A percentile compares a stretch with the other conserved stretches of the same genome.
These are phyloP conservation scores for Mustela nigripes DNA, from an alignment of 2,113 vertebrate genomes.

Conservation along the genomic window DNA sequence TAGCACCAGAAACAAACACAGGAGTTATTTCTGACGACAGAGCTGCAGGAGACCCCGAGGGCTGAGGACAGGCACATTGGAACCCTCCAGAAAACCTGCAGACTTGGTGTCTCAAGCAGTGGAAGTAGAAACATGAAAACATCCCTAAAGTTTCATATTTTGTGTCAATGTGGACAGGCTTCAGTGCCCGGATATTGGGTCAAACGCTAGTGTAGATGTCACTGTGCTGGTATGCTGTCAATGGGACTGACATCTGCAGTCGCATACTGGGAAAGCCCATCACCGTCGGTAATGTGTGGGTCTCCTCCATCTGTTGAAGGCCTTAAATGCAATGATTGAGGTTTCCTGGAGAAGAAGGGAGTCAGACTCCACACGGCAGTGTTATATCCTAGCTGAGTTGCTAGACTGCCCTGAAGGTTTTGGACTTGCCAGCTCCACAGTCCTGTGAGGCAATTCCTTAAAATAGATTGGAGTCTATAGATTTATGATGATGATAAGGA, in stretches of 20 bases:
- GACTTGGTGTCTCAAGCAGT: not conserved
- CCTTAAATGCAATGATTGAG: not conserved
- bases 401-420: not conserved
- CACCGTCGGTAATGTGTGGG: not conserved
- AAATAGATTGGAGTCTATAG: not conserved
- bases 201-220: not conserved
- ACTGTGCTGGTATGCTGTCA: rapidly evolving
- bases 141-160: not conserved
- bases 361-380: not conserved
- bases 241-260: not conserved
- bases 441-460: not conserved
- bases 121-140: not conserved
- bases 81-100: not conserved
- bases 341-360: not conserved
- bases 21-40: not conserved
- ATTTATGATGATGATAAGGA: not conserved
- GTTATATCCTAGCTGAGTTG: not conserved
- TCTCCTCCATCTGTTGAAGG: not conserved
- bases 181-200: not conserved
- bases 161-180: not conserved
- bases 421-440: not conserved
- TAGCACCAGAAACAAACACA: not conserved
- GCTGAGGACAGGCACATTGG: not conserved
- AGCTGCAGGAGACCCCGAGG: not conserved
- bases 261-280: rapidly evolving